phyloP scores from a whole-genome alignment of 2,888 invertebrate species.

The Halictus ligatus region DNA sequence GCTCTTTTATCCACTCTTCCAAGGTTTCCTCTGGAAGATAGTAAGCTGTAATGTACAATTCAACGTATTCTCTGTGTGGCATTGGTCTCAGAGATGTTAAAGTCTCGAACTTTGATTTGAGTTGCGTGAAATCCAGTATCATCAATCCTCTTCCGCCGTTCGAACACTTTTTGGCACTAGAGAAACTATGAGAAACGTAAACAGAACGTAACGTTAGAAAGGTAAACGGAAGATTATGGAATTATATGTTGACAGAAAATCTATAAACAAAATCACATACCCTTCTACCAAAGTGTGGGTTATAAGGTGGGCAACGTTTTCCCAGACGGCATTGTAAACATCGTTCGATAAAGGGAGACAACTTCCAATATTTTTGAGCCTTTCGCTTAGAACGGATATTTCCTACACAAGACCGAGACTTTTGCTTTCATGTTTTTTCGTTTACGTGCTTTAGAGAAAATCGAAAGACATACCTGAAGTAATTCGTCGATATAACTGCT shows the following conservation, averaged over 20 bases:
- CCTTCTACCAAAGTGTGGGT: slow-evolving; percentile 97
- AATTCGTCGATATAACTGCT: slow-evolving; percentile 94
- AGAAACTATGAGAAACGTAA: slow-evolving; percentile 86
- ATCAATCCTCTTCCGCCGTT: slow-evolving; percentile 98
- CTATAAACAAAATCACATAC: slow-evolving; percentile 84
- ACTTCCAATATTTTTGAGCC: slow-evolving; percentile 90
- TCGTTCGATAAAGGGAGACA: slow-evolving; percentile 90
- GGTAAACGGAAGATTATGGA: background rate
- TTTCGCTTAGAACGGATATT: slow-evolving; percentile 91
- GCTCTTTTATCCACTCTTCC: slow-evolving; percentile 94
- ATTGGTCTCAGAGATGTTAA: slow-evolving; percentile 93
- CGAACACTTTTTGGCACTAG: slow-evolving; percentile 96
- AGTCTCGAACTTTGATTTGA: slow-evolving; percentile 95
- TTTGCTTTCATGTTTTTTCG: background rate
- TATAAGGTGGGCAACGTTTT: slow-evolving; percentile 93
- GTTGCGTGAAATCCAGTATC: slow-evolving; percentile 98
- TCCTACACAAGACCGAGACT: slow-evolving; percentile 84
- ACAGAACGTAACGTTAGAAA: background rate
- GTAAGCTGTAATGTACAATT: slow-evolving; percentile 97
- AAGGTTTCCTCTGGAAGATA: slow-evolving; percentile 95
- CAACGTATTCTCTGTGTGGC: slow-evolving; percentile 95
- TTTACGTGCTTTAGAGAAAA: background rate
- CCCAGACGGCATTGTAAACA: slow-evolving; percentile 92
- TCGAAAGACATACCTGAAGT: slow-evolving; percentile 85
- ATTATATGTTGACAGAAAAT: background rate